Conservation (phyloP, 2,888 invertebrate genomes). For the Unio delphinus region DNA sequence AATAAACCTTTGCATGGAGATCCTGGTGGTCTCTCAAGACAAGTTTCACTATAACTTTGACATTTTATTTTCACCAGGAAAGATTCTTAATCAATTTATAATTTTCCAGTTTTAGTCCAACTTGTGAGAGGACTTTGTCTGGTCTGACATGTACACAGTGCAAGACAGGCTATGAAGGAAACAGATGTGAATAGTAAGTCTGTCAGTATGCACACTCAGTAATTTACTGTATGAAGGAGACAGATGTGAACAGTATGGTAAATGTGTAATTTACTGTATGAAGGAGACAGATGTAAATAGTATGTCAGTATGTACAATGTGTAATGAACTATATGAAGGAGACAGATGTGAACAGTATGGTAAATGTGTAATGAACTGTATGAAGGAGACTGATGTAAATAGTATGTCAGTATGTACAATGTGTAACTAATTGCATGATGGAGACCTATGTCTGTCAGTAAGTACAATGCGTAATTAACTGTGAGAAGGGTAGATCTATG, state of each 20-base stretch:
- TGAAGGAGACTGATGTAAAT: conserved; percentile 75
- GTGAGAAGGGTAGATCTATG: too few relatives aligned
- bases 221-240: background rate
- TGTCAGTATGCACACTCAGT: background rate
- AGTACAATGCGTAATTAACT: background rate
- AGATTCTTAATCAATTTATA: background rate
- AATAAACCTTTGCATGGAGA: too few relatives aligned
- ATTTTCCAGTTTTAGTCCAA: conserved; percentile 82
- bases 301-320: conserved; percentile 40
- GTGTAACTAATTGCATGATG: background rate
- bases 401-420: conserved; percentile 17
- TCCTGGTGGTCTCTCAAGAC: too few relatives aligned
- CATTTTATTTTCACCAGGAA: too few relatives aligned
- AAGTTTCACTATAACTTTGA: too few relatives aligned
- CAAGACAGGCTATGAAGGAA: conserved; percentile 79
- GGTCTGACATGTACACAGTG: conserved; percentile 81
- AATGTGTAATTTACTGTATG: conserved; percentile 84
- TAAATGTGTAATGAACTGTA: conserved; percentile 83
- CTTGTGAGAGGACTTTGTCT: conserved; percentile 75
- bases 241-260: conserved; percentile 7
- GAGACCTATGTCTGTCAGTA: too few relatives aligned
- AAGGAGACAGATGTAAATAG: conserved; percentile 75
- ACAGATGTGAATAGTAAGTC: conserved; percentile 74
- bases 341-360: background rate
- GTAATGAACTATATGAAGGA: background rate